Evolutionary conservation across 2,113 vertebrate genomes (phyloP).

Genomic region (Bos taurus): DNA sequence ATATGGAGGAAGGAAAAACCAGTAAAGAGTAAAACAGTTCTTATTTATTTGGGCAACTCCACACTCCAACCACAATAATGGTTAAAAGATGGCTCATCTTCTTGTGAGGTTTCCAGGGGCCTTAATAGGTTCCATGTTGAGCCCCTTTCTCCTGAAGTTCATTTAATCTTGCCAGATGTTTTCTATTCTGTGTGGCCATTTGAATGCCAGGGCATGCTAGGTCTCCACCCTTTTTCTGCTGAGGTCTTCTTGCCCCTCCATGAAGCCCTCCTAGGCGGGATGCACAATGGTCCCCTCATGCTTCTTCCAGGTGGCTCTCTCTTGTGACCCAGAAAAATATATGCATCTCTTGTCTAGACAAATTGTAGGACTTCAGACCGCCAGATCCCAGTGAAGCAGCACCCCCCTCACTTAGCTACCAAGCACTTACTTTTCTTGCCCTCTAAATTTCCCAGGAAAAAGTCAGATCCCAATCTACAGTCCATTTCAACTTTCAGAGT

Average conservation of each 20-base stretch:
- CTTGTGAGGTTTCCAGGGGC: neutral
- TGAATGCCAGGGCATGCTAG: neutral
- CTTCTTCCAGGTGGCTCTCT: neutral
- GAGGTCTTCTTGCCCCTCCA: neutral
- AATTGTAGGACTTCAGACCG: neutral
- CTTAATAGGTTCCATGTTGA: neutral
- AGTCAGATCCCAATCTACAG: neutral
- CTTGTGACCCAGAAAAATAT: neutral
- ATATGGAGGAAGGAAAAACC: neutral
- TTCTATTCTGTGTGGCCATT: neutral
- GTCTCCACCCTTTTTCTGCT: neutral
- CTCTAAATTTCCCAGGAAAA: neutral
- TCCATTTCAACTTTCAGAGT: neutral
- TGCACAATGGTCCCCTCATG: neutral
- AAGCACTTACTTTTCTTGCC: neutral
- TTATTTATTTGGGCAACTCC: neutral
- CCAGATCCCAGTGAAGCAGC: neutral
- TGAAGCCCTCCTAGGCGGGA: neutral
- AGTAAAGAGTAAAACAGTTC: neutral
- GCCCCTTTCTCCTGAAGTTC: neutral
- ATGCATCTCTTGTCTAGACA: neutral
- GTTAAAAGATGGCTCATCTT: neutral
- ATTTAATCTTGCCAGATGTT: neutral
- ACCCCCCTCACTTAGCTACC: neutral
- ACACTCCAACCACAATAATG: neutral